phyloP scores from a whole-genome alignment of 2,113 vertebrate genomes.

The Odobenus rosmarus region DNA sequence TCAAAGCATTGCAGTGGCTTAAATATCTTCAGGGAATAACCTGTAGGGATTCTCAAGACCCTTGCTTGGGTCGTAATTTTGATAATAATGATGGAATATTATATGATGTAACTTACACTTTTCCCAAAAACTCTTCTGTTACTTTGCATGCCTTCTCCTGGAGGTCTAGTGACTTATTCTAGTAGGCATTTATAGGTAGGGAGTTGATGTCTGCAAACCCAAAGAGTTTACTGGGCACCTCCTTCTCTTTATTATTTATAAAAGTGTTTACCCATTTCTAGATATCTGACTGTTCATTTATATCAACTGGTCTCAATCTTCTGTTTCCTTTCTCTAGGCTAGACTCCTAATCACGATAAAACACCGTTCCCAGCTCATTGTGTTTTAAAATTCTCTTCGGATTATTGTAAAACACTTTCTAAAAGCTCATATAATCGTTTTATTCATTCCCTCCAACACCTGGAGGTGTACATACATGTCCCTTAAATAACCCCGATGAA shows the following conservation, averaged over 20 bases:
- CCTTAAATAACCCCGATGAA: background rate
- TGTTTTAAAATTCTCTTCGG: background rate
- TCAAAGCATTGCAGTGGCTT: background rate
- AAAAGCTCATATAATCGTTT: background rate
- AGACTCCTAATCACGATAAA: background rate
- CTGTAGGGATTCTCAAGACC: background rate
- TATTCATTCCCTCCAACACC: background rate
- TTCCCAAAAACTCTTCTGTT: background rate
- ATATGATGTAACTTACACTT: no score
- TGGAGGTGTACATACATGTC: accelerated
- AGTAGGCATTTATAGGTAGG: background rate
- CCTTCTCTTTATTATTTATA: background rate
- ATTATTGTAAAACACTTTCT: background rate
- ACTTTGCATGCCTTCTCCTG: background rate
- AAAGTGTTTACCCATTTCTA: background rate
- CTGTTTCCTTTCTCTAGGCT: background rate
- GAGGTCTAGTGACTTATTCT: background rate
- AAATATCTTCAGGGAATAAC: background rate
- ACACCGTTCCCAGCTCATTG: background rate
- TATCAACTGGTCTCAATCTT: background rate
- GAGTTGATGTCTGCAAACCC: background rate
- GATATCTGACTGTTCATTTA: background rate
- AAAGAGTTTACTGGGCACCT: background rate
- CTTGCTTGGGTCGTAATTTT: background rate
- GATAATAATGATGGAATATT: background rate